Base-by-base conservation (phyloP, 1,140 invertebrate genomes). In the Gryllus bimaculatus region DNA sequence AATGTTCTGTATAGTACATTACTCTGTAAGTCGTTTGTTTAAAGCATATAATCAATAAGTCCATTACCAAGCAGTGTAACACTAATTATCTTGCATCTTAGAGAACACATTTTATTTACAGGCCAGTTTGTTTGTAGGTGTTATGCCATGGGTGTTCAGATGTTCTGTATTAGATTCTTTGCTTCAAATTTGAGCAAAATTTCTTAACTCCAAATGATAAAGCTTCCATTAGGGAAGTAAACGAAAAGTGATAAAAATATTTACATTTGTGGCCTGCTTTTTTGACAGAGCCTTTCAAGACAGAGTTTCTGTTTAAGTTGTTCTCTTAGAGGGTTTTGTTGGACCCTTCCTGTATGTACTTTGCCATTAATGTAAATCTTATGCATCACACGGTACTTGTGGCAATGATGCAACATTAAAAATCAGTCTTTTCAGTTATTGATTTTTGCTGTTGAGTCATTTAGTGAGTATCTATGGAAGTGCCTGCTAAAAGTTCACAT, bases 1-100 rank as follows among this genome's bases (percentile, higher is more conserved):
- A 66, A 66, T 66, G 54, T 66, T 66, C 54, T 66, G 54, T 66
- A 66, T 66, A 66, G 54, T 66, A 66, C 54, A 66, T 66, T 66
- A 66, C 18, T 66, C 10, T 13, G 18, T 66, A 66, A 66, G 10
- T 66, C 10, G 18, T 66, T 66, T 66, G 54, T 66, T 66, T 66
- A 66, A 66, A 66, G 54, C 54, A 66, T 66, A 18, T 66, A 66
- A 66, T 66, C 54, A 66, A 66, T 66, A 66, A 66, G 54, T 13
- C 26, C 54, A 66, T 66, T 66, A 18, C 26, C 54, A 66, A 66
- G 18, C 54, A 66, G 54, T 66, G 54, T 66, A 66, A 66, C 26
- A 39, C 54, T 66, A 66, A 13, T 66, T 10, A 66, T 66, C 54
- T 66, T 66, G 26, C 54, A 66, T 18, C 10, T 66, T 66, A 66